These are phyloP conservation scores for Platycnemis pennipes DNA, from an alignment of 2,888 invertebrate genomes.

Conservation along the genomic window DNA sequence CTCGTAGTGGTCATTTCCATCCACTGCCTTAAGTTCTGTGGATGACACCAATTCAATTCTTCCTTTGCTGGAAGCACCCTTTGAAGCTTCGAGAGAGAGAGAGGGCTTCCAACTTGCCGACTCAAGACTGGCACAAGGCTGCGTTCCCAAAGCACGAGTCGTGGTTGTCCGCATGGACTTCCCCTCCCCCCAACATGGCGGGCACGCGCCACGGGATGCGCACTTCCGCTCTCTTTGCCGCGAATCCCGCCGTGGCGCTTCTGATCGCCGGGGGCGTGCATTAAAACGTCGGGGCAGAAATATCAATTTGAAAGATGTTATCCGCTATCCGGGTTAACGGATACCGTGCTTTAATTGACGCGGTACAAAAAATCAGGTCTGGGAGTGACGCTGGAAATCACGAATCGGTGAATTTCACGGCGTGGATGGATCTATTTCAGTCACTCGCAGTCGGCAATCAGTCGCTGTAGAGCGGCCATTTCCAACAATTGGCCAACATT, in stretches of 20 bases:
- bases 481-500: no score
- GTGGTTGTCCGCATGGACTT: no score
- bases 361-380: background rate
- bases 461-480: no score
- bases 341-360: conserved; percentile 6
- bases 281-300: conserved; percentile 6
- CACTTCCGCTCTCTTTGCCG: background rate
- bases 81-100: no score
- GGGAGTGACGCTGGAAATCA: background rate
- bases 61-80: no score
- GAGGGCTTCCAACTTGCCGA: no score
- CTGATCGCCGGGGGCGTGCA: background rate
- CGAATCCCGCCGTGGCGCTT: background rate
- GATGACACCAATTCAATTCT: no score
- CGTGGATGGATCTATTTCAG: background rate
- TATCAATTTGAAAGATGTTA: conserved; percentile 32
- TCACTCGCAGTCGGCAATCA: no score
- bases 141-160: no score
- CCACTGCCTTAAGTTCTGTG: no score
- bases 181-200: background rate
- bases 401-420: background rate
- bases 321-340: conserved; percentile 28
- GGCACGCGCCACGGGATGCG: background rate
- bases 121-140: no score
- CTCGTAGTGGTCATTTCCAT: no score